These are phyloP conservation scores for Arvicola amphibius DNA, from an alignment of 2,797 vertebrate species.

Conservation along the genomic window DNA sequence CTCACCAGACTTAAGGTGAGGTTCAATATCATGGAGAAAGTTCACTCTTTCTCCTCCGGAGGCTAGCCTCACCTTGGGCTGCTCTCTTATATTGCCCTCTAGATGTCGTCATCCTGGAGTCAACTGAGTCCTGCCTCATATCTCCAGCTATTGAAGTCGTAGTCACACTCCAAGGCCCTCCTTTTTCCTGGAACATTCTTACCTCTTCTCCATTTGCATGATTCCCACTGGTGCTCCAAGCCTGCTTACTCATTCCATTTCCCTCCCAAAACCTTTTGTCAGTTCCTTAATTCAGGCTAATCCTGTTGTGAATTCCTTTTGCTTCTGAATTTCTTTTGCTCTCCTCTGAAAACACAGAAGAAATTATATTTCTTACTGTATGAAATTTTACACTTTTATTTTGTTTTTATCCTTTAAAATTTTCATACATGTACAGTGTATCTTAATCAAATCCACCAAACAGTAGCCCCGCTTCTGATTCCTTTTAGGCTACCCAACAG, in stretches of 20 bases:
- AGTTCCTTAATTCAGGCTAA: neutral
- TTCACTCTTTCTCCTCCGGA: no score
- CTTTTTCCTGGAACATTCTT: neutral
- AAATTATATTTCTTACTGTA: neutral
- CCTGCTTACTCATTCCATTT: neutral
- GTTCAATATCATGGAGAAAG: neutral
- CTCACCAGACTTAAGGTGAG: neutral
- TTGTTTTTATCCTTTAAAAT: neutral
- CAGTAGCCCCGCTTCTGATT: no score
- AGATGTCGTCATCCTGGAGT: neutral
- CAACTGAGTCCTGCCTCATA: neutral
- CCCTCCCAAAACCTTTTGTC: neutral
- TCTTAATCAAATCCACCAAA: neutral
- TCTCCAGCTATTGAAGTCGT: neutral
- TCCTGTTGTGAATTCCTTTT: neutral
- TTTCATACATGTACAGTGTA: neutral
- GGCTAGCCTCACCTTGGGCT: neutral
- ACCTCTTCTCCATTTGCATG: neutral
- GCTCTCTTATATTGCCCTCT: neutral
- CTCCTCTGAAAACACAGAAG: neutral
- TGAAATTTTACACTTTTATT: neutral
- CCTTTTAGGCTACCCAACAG: neutral
- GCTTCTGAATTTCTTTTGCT: neutral
- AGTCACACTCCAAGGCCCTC: neutral
- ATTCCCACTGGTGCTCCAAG: neutral